phyloP scores from a whole-genome alignment of 2,888 invertebrate species.

The Plebejus argus region DNA sequence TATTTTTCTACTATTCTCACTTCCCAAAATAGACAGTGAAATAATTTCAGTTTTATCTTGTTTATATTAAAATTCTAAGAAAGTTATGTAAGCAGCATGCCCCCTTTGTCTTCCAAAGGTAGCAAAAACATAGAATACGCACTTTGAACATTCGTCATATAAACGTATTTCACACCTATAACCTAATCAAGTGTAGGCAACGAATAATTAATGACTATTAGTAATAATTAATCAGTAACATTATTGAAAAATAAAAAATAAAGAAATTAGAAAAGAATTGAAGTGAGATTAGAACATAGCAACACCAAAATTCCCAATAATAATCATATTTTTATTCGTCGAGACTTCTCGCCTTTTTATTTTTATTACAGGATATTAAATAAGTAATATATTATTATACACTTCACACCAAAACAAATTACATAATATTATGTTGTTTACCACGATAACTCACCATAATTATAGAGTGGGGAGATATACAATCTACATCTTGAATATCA shows the following conservation, averaged over 20 bases:
- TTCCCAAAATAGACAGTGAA: too few species aligned
- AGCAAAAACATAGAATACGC: not conserved
- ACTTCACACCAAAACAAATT: not conserved
- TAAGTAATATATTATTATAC: not conserved
- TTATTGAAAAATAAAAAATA: not conserved
- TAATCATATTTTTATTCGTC: not conserved
- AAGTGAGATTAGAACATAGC: not conserved
- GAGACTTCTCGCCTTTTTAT: not conserved
- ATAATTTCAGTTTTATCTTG: not conserved
- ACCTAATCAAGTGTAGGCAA: too few species aligned
- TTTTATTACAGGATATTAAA: not conserved
- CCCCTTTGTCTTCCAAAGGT: not conserved
- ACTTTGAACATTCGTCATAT: not conserved
- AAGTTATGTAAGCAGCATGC: not conserved
- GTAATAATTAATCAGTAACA: not conserved
- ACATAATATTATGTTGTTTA: slow-evolving; percentile 10
- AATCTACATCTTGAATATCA: slow-evolving; percentile 24
- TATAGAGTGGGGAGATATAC: not conserved
- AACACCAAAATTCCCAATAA: not conserved
- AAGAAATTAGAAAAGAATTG: not conserved
- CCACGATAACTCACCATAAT: slow-evolving; percentile 13
- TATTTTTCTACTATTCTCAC: too few species aligned
- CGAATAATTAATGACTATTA: not conserved
- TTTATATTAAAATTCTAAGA: not conserved
- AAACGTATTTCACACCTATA: too few species aligned